Evolutionary conservation across 2,113 vertebrate genomes (phyloP).

Genomic region (Tachuris rubrigastra): DNA sequence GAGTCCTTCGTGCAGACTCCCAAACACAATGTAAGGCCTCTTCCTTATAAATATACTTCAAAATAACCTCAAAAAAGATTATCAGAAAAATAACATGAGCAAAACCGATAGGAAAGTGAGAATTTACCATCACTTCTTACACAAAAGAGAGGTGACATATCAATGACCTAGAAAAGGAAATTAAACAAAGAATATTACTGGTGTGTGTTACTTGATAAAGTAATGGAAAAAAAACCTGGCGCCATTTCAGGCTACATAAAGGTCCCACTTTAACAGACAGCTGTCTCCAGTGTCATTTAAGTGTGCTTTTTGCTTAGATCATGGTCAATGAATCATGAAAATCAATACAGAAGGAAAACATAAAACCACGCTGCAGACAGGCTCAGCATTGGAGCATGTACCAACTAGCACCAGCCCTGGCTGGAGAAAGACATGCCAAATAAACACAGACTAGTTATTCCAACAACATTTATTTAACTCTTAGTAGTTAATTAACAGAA

Average conservation of each 20-base stretch:
- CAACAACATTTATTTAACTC: neutral
- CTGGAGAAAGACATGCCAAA: neutral
- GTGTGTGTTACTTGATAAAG: conserved; percentile 38
- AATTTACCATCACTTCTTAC: neutral
- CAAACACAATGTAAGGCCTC: neutral
- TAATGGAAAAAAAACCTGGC: conserved; percentile 69
- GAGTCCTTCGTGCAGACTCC: neutral
- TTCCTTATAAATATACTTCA: neutral
- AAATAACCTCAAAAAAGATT: neutral
- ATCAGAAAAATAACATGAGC: conserved; percentile 48
- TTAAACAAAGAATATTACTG: conserved; percentile 23
- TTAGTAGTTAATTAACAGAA: conserved; percentile 34
- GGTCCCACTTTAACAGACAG: conserved; percentile 75
- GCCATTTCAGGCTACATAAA: conserved; percentile 70
- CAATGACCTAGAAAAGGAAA: conserved; percentile 24
- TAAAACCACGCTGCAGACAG: neutral
- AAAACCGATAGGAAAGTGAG: neutral
- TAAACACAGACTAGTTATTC: neutral
- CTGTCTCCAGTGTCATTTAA: conserved; percentile 76
- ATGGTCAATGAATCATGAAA: conserved; percentile 67
- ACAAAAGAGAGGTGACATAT: neutral
- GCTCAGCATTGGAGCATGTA: neutral
- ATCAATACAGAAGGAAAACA: conserved; percentile 76
- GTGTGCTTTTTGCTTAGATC: conserved; percentile 68
- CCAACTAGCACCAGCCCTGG: neutral